A percentile compares a stretch with the other conserved stretches of the same genome.
Conservation (phyloP, 2,113 vertebrate genomes). For the Gasterosteus aculeatus region DNA sequence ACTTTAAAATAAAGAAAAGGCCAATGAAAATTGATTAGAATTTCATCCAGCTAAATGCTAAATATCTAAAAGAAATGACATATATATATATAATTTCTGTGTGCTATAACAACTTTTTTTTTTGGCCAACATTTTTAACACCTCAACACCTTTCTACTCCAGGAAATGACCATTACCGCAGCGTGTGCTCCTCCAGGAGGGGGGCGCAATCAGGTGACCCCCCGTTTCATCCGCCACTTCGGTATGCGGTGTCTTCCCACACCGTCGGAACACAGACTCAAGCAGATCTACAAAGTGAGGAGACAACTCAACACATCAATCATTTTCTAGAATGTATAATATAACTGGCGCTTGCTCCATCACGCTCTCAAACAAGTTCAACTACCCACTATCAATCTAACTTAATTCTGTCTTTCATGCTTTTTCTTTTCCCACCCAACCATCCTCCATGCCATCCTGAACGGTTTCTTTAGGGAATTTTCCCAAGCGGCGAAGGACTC, state of each 20-base stretch:
- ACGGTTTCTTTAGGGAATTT: conserved; percentile 86
- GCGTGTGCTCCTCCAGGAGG: conserved; percentile 88
- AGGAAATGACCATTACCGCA: conserved; percentile 86
- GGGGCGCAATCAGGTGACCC: conserved; percentile 87
- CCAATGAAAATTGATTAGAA: too few species aligned
- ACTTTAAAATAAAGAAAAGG: too few species aligned
- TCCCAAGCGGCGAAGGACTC: conserved; percentile 80
- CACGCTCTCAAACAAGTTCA: background rate
- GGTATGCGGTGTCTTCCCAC: conserved; percentile 86
- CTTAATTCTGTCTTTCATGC: background rate
- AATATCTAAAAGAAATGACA: too few species aligned
- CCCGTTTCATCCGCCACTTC: conserved; percentile 87
- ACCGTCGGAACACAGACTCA: conserved; percentile 86
- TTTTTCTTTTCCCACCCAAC: conserved; percentile 1
- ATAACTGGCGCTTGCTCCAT: background rate
- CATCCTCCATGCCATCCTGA: conserved; percentile 83
- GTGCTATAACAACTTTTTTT: too few species aligned
- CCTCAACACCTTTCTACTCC: background rate
- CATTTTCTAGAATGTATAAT: background rate
- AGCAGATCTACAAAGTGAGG: conserved; percentile 88
- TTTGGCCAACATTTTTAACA: background rate
- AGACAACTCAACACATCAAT: background rate
- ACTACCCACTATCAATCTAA: fast-evolving
- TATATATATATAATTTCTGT: too few species aligned
- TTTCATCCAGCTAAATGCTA: too few species aligned